Conservation (phyloP, 2,797 vertebrate species). For the Arremon brunneinucha region DNA sequence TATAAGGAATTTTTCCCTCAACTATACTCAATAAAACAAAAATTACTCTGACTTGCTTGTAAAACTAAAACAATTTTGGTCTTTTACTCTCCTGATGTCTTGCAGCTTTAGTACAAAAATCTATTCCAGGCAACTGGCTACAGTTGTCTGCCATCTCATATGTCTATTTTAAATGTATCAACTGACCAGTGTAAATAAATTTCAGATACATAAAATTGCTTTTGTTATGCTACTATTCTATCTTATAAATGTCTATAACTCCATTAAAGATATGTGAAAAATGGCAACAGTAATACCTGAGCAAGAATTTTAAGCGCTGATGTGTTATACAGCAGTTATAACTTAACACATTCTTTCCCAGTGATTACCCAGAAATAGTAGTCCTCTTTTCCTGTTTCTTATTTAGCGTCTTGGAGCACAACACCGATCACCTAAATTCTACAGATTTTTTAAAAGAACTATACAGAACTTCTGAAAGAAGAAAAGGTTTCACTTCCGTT, state of each 20-base stretch:
- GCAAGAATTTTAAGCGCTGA: neutral
- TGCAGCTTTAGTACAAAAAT: neutral
- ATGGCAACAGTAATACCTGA: neutral
- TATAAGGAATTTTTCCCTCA: neutral
- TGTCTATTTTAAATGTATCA: slow-evolving; percentile 32
- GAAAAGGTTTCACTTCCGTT: neutral
- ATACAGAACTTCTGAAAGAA: neutral
- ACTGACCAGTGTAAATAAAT: slow-evolving; percentile 32
- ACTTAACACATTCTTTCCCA: neutral
- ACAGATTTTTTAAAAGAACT: neutral
- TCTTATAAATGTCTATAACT: neutral
- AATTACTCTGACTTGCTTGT: neutral
- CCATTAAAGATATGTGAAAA: neutral
- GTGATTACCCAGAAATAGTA: neutral
- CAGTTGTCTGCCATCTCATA: neutral
- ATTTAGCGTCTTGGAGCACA: neutral
- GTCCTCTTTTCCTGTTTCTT: neutral
- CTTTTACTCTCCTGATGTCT: neutral
- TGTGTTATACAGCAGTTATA: neutral
- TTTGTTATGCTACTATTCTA: neutral
- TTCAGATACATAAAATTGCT: slow-evolving; percentile 11
- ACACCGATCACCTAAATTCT: neutral
- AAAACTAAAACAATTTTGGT: neutral
- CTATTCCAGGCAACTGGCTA: neutral
- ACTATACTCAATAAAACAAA: neutral